Conservation (phyloP, 2,113 vertebrate genomes). For the Pelecanoides urinatrix region DNA sequence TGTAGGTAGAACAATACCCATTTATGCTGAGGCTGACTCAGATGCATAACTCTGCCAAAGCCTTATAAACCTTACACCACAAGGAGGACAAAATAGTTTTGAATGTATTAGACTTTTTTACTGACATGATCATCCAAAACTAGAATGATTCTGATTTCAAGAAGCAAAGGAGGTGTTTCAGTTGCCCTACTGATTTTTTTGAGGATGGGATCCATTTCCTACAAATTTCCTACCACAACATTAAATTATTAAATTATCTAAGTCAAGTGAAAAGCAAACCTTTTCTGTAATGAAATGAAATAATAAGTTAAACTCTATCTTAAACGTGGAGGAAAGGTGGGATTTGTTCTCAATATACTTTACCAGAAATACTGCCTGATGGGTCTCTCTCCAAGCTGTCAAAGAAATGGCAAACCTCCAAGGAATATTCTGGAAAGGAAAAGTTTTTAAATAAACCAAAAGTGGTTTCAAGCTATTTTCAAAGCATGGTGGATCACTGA, state of each 20-base stretch:
- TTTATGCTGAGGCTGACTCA: constrained; percentile 25
- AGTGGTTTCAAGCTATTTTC: constrained; percentile 37
- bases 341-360: background rate
- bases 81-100: background rate
- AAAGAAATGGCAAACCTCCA: constrained; percentile 36
- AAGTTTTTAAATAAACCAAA: constrained; percentile 49
- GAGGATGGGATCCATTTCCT: background rate
- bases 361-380: constrained; percentile 17
- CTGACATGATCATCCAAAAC: background rate
- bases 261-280: constrained; percentile 6
- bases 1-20: background rate
- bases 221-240: background rate
- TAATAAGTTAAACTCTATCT: background rate
- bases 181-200: background rate
- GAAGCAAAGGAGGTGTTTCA: background rate
- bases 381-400: background rate
- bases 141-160: background rate
- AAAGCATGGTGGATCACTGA: constrained; percentile 2
- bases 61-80: constrained; percentile 1
- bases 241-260: constrained; percentile 31
- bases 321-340: background rate
- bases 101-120: background rate
- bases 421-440: constrained; percentile 13
- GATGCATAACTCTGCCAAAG: background rate
- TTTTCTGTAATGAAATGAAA: constrained; percentile 31